Evolutionary conservation across 1,140 invertebrate genomes (phyloP), one percentile per base, ranked within the genome.

Genomic region (Helicoverpa zea): DNA sequence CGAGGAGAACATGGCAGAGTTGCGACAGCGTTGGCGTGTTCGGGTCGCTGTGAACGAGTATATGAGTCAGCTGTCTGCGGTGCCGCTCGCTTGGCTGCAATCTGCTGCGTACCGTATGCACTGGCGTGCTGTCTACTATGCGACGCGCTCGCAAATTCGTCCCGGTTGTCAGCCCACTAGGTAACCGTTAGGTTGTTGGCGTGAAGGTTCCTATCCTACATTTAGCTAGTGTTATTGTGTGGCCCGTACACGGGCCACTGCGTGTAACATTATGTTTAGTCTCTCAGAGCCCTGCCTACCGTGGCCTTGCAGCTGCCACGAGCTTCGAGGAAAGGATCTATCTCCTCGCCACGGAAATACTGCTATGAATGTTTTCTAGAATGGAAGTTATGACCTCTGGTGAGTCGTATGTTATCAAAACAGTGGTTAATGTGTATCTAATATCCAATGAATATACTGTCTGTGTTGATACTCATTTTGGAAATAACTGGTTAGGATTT

Each of bases 131-230:
- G 83, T 29, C 74, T 87, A 84, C 86, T 84, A 86, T 76, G 83
- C 86, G 81, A 81, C 88, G 85, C 80, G 81, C 84, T 76, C 79
- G 75, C 79, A 59, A 83, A 81, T 84, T 82, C 82, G 86, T 90
- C 87, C 92, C 89, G 87, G 92, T 93, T 88, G 88, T 94, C 93
- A 94, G 93, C 92, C 92, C 91, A 91, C 89, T 94, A 94, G 93
- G 93, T 94, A 94, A 94, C 86, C 81, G 88, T 87, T 91, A 92
- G 92, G 91, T 77, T 75, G 85, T 86, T 90, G 89, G 58, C 87
- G 88, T 84, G 80, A 89, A 86, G 79, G 89, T 87, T 90, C 88
- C 81, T 83, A 79, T 90, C 87, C 76, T 83, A 78, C 64, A 83
- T 84, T 64, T 58, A 54, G 47, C 11, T 66, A 66, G 76, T 85